phyloP scores from a whole-genome alignment of 2,113 vertebrate species.

The Phainopepla nitens region DNA sequence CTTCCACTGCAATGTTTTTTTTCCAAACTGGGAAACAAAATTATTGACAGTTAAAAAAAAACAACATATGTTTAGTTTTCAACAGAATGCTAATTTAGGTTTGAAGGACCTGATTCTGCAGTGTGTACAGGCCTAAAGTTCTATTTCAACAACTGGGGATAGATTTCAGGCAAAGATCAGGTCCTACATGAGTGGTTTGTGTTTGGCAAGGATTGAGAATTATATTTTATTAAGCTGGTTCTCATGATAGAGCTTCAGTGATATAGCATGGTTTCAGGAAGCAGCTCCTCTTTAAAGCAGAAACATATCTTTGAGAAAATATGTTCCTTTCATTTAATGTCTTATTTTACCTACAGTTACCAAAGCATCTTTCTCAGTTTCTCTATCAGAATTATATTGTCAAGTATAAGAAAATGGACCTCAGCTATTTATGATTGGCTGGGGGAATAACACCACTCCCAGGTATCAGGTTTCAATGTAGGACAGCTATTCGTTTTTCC shows the following conservation, averaged over 20 bases:
- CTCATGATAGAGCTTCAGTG: neutral
- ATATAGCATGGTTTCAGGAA: neutral
- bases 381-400: neutral
- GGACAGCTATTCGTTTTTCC: neutral
- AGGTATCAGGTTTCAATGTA: neutral
- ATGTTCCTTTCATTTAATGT: neutral
- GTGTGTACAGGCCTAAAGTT: neutral
- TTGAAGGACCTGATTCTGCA: neutral
- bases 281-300: neutral
- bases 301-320: neutral
- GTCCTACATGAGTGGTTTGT: neutral
- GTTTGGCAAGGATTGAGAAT: neutral
- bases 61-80: conserved; percentile 7
- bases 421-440: neutral
- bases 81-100: conserved; percentile 15
- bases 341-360: neutral
- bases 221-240: neutral
- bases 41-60: conserved; percentile 41
- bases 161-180: neutral
- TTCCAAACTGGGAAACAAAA: conserved; percentile 85
- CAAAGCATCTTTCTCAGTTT: neutral
- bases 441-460: neutral
- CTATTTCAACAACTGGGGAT: neutral
- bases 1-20: conserved; percentile 82
- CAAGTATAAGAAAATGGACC: neutral